Base-by-base conservation (phyloP, 2,113 vertebrate species). In the Phycodurus eques region DNA sequence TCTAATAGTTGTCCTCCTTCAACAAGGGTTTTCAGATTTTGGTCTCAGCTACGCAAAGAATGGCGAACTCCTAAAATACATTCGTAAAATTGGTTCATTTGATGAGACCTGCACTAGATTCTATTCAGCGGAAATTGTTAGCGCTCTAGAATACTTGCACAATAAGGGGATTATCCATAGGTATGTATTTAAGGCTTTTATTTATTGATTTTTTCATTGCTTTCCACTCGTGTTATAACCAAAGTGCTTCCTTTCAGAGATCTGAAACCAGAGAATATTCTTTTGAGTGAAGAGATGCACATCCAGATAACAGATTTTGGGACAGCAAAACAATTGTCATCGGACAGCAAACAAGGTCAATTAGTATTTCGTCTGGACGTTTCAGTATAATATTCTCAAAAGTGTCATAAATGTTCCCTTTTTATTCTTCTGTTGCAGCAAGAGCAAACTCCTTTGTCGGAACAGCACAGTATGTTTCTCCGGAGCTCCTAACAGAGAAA, bases 231-330 rank as follows among this genome's bases (percentile, higher is more conserved):
- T 47, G 1, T 79, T 39, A n/a, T 39, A 27, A 5, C 7, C 1
- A 70, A 4, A 63, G 22, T 19, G 4, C 63, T 56, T 70, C 77
- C 85, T 92, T 93, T 51, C 90, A 99, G 98, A 93, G 98, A 99
- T 84, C 94, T 99, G 80, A 99, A 99, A 83, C 98, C 98, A 72
- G 98, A 99, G 88, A 99, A 99, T 89, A 98, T 99, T 93, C 92
- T 99, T 85, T 91, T 99, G 89, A 98, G 94, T 76, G 98, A 98
- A 92, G 96, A 99, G 27, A 99, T 99, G 98, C 98, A 99, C 89
- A 96, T 99, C 90, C 98, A 98, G 87, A 99, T 99, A 89, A 99
- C 98, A 87, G 98, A 99, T 90, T 99, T 99, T 59, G 98, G 98
- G 84, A 99, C 98, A 71, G 98, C 98, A 63, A 99, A 99, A 92